Percentiles rank a stretch among this genome's conserved stretches.
Conservation (phyloP, 2,113 vertebrate species). For the Crotophaga sulcirostris region DNA sequence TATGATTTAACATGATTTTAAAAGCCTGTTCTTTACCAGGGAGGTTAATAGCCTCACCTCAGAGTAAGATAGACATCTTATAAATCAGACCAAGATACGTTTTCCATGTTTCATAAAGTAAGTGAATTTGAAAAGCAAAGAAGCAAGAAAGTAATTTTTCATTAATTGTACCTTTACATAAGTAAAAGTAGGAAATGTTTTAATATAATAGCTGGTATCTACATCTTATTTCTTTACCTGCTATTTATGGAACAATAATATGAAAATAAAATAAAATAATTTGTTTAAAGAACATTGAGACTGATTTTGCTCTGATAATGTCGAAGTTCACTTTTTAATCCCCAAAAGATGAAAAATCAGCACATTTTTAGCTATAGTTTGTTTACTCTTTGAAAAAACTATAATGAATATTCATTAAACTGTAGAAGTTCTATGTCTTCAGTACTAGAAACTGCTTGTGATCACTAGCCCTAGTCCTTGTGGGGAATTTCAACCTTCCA, state of each 20-base stretch:
- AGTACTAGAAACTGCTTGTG: fast-evolving
- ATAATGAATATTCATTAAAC: not conserved
- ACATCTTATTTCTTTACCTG: not conserved
- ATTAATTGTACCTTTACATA: not conserved
- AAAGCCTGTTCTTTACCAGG: not conserved
- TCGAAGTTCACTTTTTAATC: not conserved
- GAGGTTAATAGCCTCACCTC: not conserved
- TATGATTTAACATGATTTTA: not conserved
- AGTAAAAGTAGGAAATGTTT: not conserved
- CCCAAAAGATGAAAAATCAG: not conserved
- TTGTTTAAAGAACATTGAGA: not conserved
- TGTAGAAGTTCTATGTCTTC: not conserved
- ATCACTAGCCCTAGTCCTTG: no score
- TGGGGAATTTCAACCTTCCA: no score
- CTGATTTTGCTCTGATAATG: not conserved
- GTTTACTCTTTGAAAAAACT: not conserved
- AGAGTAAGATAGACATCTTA: not conserved
- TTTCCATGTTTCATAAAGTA: not conserved
- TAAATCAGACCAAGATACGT: not conserved
- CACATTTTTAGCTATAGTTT: not conserved
- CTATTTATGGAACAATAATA: not conserved
- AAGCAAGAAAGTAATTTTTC: not conserved
- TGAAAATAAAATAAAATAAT: not conserved
- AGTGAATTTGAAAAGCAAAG: not conserved
- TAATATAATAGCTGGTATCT: not conserved